Evolutionary conservation across 2,113 vertebrate genomes (phyloP).

Genomic region (Glaucomys volans): DNA sequence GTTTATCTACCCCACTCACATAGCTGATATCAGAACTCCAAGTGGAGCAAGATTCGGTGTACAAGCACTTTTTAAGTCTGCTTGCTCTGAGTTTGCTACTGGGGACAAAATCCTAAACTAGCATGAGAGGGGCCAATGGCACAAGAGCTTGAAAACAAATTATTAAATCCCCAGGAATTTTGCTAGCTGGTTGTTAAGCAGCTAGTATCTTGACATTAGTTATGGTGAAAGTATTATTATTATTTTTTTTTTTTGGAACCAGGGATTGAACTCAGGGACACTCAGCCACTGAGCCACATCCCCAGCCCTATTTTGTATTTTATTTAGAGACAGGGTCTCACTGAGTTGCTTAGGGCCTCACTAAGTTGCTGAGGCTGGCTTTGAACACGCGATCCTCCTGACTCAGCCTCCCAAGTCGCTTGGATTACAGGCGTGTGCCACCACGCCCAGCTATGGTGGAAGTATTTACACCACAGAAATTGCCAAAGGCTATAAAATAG

Average conservation of each 20-base stretch:
- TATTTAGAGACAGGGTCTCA: too few relatives aligned
- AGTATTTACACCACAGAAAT: background rate
- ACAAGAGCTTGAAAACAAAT: background rate
- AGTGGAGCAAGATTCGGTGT: background rate
- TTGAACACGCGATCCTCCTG: too few relatives aligned
- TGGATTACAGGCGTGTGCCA: too few relatives aligned
- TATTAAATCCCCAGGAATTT: conserved; percentile 7
- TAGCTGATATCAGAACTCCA: background rate
- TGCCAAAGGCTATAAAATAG: background rate
- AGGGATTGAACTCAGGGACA: too few relatives aligned
- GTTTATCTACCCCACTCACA: background rate
- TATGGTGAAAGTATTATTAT: rapidly evolving
- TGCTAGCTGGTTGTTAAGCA: background rate
- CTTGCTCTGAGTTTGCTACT: background rate
- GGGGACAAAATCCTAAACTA: background rate
- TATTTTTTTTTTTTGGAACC: too few relatives aligned
- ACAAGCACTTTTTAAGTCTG: background rate
- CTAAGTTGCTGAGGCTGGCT: too few relatives aligned
- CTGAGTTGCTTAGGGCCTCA: too few relatives aligned
- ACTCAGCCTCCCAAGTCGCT: too few relatives aligned
- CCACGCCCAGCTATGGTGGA: rapidly evolving
- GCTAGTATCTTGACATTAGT: background rate
- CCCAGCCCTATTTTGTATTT: too few relatives aligned
- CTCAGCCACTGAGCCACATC: too few relatives aligned
- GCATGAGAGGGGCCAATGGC: background rate